A percentile compares a stretch with the other conserved stretches of the same genome.
Evolutionary conservation across 2,113 vertebrate species (phyloP).

Genomic region (Entelurus aequoreus): DNA sequence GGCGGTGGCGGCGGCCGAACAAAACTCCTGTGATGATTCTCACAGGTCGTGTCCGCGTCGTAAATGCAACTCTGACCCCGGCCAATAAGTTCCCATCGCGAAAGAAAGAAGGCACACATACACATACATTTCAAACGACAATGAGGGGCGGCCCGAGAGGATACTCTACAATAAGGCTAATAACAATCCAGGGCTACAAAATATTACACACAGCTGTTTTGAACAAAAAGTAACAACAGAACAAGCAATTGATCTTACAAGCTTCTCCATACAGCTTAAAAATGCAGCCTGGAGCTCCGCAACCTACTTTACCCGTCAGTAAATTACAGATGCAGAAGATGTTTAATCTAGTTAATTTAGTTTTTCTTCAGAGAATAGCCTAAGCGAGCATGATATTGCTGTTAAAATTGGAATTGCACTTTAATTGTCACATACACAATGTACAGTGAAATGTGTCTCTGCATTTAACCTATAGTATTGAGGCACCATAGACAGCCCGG

Average conservation of each 20-base stretch:
- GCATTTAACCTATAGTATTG: too few species aligned
- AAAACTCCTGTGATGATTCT: slow-evolving; percentile 51
- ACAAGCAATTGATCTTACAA: neutral
- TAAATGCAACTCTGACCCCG: slow-evolving; percentile 31
- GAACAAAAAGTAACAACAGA: neutral
- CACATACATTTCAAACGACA: slow-evolving; percentile 54
- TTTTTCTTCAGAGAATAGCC: too few species aligned
- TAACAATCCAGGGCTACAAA: slow-evolving; percentile 21
- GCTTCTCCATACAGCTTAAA: too few species aligned
- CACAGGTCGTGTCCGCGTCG: slow-evolving; percentile 47
- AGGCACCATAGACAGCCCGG: too few species aligned
- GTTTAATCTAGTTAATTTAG: too few species aligned
- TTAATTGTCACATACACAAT: too few species aligned
- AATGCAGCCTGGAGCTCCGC: too few species aligned
- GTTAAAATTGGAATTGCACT: too few species aligned
- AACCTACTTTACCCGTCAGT: too few species aligned
- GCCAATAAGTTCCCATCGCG: slow-evolving; percentile 30
- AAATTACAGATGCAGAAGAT: too few species aligned
- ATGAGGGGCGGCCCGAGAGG: slow-evolving; percentile 47
- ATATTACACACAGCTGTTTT: slow-evolving; percentile 5
- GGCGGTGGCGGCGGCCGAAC: neutral
- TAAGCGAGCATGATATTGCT: too few species aligned
- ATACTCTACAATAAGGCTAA: slow-evolving; percentile 46
- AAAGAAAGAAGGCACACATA: slow-evolving; percentile 35
- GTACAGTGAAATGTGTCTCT: too few species aligned